A percentile compares a stretch with the other conserved stretches of the same genome.
Evolutionary conservation across 2,797 vertebrate genomes (phyloP).

Genomic region (Rhyacichthys aspro): DNA sequence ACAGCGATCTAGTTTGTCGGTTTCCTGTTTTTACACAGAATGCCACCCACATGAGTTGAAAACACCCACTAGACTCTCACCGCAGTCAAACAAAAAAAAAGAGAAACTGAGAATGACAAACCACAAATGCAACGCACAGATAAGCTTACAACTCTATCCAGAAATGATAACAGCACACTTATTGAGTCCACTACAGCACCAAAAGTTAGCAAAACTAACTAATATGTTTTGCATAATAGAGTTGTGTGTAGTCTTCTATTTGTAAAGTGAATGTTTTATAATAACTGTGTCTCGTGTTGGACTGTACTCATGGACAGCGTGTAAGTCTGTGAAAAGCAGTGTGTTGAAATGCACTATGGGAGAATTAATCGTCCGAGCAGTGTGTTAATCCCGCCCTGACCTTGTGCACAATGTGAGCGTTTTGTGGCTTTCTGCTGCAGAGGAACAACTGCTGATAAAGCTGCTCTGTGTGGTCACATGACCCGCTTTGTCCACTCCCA

Average conservation of each 20-base stretch:
- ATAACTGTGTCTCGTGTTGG: too few species aligned
- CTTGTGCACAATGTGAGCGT: slow-evolving; percentile 65
- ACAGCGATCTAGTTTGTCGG: slow-evolving; percentile 18
- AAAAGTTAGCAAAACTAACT: too few species aligned
- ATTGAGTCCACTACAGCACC: background rate
- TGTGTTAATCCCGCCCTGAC: slow-evolving; percentile 73
- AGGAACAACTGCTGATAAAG: slow-evolving; percentile 74
- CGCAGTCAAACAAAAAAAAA: background rate
- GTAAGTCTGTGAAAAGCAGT: slow-evolving; percentile 23
- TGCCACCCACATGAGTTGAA: background rate
- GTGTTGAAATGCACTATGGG: slow-evolving; percentile 64
- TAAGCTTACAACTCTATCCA: too few species aligned
- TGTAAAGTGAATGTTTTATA: too few species aligned
- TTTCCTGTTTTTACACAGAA: slow-evolving; percentile 43
- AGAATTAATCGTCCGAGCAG: slow-evolving; percentile 67
- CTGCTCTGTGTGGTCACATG: slow-evolving; percentile 70
- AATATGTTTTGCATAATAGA: too few species aligned
- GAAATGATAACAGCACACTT: too few species aligned
- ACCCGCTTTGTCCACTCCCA: slow-evolving; percentile 64
- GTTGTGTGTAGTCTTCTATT: too few species aligned
- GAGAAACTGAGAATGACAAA: too few species aligned
- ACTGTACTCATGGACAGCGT: too few species aligned
- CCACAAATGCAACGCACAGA: too few species aligned
- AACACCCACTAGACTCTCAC: slow-evolving; percentile 3
- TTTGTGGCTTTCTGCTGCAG: slow-evolving; percentile 70